A percentile compares a stretch with the other conserved stretches of the same genome.
phyloP scores from a whole-genome alignment of 2,113 vertebrate genomes.

The Oncorhynchus kisutch region DNA sequence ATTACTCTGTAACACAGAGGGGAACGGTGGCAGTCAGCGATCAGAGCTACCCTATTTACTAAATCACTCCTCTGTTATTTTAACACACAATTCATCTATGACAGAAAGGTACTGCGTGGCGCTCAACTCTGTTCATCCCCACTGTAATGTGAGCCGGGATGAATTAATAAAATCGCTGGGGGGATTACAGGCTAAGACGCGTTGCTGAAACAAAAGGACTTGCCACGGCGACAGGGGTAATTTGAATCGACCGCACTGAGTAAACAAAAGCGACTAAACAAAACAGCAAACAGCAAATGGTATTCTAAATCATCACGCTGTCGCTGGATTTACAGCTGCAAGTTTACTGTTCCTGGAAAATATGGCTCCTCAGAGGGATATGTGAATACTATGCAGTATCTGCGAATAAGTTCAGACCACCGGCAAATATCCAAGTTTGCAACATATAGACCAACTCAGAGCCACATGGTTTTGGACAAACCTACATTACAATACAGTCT shows the following conservation, averaged over 20 bases:
- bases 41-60: slow-evolving; percentile 46
- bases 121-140: slow-evolving; percentile 63
- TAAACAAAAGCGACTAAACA: slow-evolving; percentile 66
- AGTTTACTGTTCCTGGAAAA: slow-evolving; percentile 33
- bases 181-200: slow-evolving; percentile 59
- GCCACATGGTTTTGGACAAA: too few species aligned
- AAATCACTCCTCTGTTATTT: slow-evolving; percentile 72
- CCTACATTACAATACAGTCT: too few species aligned
- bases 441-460: neutral
- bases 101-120: slow-evolving; percentile 55
- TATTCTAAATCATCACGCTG: slow-evolving; percentile 67
- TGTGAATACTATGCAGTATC: neutral
- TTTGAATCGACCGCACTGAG: slow-evolving; percentile 70
- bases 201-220: slow-evolving; percentile 65
- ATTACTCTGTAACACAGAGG: slow-evolving; percentile 49
- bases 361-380: slow-evolving; percentile 34
- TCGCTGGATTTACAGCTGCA: slow-evolving; percentile 51
- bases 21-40: slow-evolving; percentile 38
- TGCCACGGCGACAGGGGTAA: slow-evolving; percentile 66
- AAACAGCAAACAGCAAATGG: slow-evolving; percentile 61
- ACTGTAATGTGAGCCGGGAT: slow-evolving; percentile 59
- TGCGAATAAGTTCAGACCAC: neutral
- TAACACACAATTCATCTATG: slow-evolving; percentile 74
- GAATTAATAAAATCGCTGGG: slow-evolving; percentile 69
- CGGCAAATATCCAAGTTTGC: neutral